phyloP scores from a whole-genome alignment of 2,797 vertebrate species.

The Novumbra hubbsi region DNA sequence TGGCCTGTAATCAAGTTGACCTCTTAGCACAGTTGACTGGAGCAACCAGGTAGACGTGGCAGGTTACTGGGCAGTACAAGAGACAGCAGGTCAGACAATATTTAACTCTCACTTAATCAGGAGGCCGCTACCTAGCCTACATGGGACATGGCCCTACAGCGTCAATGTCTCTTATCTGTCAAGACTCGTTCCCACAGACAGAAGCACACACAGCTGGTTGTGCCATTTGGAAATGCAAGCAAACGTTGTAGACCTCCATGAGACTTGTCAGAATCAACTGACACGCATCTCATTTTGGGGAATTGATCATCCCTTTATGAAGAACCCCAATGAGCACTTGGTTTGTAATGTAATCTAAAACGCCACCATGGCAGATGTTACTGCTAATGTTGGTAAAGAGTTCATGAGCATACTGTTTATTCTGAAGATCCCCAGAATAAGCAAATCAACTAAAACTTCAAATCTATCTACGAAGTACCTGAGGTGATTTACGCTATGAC shows the following conservation, averaged over 20 bases:
- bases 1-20: not conserved
- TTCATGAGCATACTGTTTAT: not conserved
- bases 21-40: not conserved
- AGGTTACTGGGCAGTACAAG: not conserved
- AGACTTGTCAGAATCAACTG: not conserved
- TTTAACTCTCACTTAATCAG: constrained; percentile 16
- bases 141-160: not conserved
- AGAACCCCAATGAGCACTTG: not conserved
- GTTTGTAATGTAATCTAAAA: not conserved
- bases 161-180: constrained; percentile 11
- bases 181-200: constrained; percentile 6
- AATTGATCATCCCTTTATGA: not conserved
- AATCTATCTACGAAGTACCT: not conserved
- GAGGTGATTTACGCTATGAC: not conserved
- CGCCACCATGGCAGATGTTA: too few species aligned
- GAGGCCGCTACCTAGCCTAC: not conserved
- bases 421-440: not conserved
- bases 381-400: too few species aligned
- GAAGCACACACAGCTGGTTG: not conserved
- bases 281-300: not conserved
- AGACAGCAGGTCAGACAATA: not conserved
- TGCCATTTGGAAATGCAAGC: not conserved
- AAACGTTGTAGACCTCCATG: not conserved
- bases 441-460: not conserved
- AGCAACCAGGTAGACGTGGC: not conserved